These are phyloP conservation scores for Tenthredo mesomela DNA, from an alignment of 2,888 invertebrate species.

Conservation along the genomic window DNA sequence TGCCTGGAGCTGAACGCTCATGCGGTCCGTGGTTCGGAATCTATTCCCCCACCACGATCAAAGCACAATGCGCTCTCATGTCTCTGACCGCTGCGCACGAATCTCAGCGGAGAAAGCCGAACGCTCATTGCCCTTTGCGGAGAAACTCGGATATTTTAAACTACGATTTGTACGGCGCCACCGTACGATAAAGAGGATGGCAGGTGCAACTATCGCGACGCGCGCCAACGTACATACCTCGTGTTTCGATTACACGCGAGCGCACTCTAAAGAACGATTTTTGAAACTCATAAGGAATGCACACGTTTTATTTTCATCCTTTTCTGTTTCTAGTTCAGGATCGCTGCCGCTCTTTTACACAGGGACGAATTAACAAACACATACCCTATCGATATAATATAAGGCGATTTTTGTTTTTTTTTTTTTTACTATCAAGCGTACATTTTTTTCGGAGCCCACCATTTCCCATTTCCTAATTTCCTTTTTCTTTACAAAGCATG, in stretches of 20 bases:
- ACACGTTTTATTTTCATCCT: conserved; percentile 46
- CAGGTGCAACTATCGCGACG: conserved; percentile 52
- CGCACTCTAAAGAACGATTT: conserved; percentile 38
- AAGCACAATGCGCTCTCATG: conserved; percentile 64
- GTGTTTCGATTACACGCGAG: conserved; percentile 36
- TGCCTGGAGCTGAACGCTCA: conserved; percentile 71
- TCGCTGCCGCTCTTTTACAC: conserved; percentile 26
- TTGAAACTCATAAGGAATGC: conserved; percentile 40
- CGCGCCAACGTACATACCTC: background rate
- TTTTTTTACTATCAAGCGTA: background rate
- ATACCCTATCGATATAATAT: background rate
- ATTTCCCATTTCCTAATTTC: background rate
- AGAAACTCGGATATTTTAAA: conserved; percentile 68
- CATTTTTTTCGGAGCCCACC: background rate
- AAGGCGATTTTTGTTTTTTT: background rate
- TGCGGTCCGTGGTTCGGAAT: conserved; percentile 69
- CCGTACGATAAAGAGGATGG: conserved; percentile 61
- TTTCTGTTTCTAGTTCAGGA: conserved; percentile 10
- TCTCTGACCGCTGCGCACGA: conserved; percentile 81
- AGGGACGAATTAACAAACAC: conserved; percentile 12
- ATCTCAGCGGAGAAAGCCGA: conserved; percentile 71
- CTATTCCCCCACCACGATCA: conserved; percentile 58
- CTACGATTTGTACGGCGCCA: conserved; percentile 64
- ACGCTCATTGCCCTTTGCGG: conserved; percentile 64
- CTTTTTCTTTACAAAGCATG: background rate